Evolutionary conservation across 2,888 invertebrate genomes (phyloP), one percentile per base, ranked within the genome.

Genomic region (Meteorus cinctellus): DNA sequence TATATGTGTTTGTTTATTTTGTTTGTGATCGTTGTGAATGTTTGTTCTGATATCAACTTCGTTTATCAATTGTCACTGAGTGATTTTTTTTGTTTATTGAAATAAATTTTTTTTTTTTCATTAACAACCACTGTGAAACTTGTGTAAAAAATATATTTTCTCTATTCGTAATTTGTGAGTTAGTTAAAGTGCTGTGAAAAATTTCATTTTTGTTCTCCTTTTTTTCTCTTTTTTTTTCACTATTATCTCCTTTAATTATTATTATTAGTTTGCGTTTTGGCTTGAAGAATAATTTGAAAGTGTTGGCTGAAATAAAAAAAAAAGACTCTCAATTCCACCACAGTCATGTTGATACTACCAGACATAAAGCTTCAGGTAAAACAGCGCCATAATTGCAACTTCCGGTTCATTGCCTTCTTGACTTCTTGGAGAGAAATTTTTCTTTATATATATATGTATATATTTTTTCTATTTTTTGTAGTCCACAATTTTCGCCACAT

Each of bases 361-460:
- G 89, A 89, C 78, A 88, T 89, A 68, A 88, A 86, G 76, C 83
- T 89, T 16, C 89, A 89, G 89, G 89, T 89, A 88, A 55, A 55
- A 84, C 79, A 51, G 16, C 60, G 71, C 72, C 72, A 45, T 66
- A 74, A 71, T 75, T 68, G 16, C 36, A 34, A 76, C 68, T 76
- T 72, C 72, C 76, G 76, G 72, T 76, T 76, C 72, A 72, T 76
- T 76, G 72, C 72, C 76, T 68, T 72, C 31, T 55, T 60, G 59
- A 36, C 63, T 51, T 29, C n/a, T 31, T 27, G 29, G 48, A 55
- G 19, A n/a, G 36, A 29, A 55, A 62, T 34, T 51, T 72, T 62
- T 60, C 55, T 31, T 14, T 41, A 4, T 55, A 6, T 67, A 65
- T 1, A 19, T 55, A 6, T 31, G 10, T 34, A 6, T 72, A 36